Percentiles rank a stretch among this genome's conserved stretches.
phyloP scores from a whole-genome alignment of 2,888 invertebrate species.

The Standfussiana lucernea region DNA sequence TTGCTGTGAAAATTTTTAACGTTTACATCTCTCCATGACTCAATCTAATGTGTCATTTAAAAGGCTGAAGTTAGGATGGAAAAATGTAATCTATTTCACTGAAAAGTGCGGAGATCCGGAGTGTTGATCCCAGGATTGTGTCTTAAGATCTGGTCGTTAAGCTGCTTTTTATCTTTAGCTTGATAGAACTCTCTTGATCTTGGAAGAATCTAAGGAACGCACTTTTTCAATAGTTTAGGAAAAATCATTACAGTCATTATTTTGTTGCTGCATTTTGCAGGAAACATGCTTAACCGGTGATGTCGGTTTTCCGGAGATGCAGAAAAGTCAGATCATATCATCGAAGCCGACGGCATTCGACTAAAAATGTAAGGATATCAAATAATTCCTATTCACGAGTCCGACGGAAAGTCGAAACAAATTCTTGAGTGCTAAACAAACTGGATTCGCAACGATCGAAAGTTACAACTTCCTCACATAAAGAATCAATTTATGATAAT shows the following conservation, averaged over 20 bases:
- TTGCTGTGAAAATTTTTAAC: slow-evolving; percentile 77
- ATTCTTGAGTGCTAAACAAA: slow-evolving; percentile 7
- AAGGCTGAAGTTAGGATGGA: slow-evolving; percentile 16
- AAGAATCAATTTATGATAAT: slow-evolving; percentile 45
- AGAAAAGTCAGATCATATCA: background rate
- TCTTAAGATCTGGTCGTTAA: background rate
- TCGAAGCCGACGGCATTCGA: slow-evolving; percentile 3
- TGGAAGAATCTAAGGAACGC: background rate
- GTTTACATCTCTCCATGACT: slow-evolving; percentile 65
- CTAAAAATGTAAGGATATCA: background rate
- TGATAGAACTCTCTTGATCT: background rate
- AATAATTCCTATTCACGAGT: slow-evolving; percentile 1
- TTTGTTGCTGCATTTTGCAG: background rate
- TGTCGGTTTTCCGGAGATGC: background rate
- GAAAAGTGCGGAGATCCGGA: background rate
- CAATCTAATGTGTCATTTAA: slow-evolving; percentile 50
- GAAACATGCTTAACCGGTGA: background rate
- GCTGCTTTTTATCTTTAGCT: background rate
- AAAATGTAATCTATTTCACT: background rate
- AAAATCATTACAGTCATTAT: background rate
- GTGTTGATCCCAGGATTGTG: background rate
- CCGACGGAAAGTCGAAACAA: slow-evolving; percentile 10
- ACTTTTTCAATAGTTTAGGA: background rate
- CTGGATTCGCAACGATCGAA: slow-evolving; percentile 27
- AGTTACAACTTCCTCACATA: slow-evolving; percentile 41